Evolutionary conservation across 2,113 vertebrate species (phyloP), one percentile per base, ranked within the genome.

Genomic region (Lagopus muta): DNA sequence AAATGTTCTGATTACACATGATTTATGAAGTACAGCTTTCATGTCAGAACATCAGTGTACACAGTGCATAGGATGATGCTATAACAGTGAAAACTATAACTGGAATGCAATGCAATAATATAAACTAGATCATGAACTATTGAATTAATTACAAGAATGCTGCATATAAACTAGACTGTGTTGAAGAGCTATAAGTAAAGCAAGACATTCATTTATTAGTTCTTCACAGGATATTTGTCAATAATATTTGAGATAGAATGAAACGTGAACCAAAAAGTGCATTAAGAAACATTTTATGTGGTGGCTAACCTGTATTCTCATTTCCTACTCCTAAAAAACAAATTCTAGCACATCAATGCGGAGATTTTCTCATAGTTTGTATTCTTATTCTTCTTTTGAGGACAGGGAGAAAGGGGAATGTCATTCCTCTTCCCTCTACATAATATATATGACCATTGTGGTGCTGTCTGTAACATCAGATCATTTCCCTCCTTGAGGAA

Each of bases 11-110:
- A 82, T 92, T 77, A 34, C 66, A 65, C 7, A 43, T 17, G 34
- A 75, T 85, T 84, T 38, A 25, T 60, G 45, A 40, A 14, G 22
- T 69, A 43, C 40, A 71, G 70, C 32, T 47, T 19, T 17, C 19
- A 28, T 67, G 25, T 62, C 74, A 84, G 62, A 90, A 74, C 88
- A 86, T 78, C 72, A 62, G 24, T 58, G 28, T 74, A 67, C 0
- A 1, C 60, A 90, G 60, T 15, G 9, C 45, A 77, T 38, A 27
- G 10, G 22, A 84, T 52, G 10, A 17, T 90, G 52, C 13, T 42
- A 75, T 81, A 40, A 89, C 24, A 65, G 30, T 78, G 70, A 84
- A 82, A 93, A 78, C 67, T 86, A 81, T n/a, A 86, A 74, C 8
- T 78, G 34, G 28, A 92, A 86, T 75, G 40, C 87, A 89, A 73